phyloP scores from a whole-genome alignment of 2,113 vertebrate genomes.

The Zosterops hypoxanthus region DNA sequence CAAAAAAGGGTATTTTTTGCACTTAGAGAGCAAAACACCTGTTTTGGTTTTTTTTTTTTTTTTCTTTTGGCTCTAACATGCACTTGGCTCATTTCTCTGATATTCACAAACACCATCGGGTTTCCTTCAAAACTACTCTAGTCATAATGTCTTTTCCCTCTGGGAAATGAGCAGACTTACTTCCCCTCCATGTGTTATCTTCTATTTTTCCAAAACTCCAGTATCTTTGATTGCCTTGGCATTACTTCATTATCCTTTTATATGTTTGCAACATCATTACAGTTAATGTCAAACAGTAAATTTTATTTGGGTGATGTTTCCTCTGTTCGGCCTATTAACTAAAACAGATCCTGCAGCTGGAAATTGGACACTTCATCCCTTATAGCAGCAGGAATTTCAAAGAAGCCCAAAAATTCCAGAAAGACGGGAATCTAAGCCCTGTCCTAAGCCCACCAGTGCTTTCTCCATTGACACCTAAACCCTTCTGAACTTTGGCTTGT shows the following conservation, averaged over 20 bases:
- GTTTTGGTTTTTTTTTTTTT: too few relatives aligned
- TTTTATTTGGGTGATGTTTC: rapidly evolving
- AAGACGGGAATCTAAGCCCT: neutral
- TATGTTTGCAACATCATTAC: neutral
- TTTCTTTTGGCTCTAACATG: rapidly evolving
- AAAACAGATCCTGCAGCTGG: neutral
- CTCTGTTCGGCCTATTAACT: neutral
- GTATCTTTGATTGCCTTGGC: neutral
- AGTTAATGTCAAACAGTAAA: neutral
- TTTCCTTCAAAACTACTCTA: neutral
- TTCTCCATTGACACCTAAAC: neutral
- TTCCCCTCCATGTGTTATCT: neutral
- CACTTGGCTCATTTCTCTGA: neutral
- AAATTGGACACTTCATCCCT: neutral
- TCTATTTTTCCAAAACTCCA: neutral
- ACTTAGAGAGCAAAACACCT: neutral
- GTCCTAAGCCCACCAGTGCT: neutral
- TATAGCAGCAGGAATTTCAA: neutral
- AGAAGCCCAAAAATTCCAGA: neutral
- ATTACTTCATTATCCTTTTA: neutral
- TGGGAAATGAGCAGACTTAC: neutral
- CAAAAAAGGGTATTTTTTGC: neutral
- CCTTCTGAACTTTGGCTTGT: neutral
- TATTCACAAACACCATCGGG: neutral
- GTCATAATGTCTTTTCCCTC: neutral